phyloP scores from a whole-genome alignment of 2,888 invertebrate species.

The Saturnia pavonia region DNA sequence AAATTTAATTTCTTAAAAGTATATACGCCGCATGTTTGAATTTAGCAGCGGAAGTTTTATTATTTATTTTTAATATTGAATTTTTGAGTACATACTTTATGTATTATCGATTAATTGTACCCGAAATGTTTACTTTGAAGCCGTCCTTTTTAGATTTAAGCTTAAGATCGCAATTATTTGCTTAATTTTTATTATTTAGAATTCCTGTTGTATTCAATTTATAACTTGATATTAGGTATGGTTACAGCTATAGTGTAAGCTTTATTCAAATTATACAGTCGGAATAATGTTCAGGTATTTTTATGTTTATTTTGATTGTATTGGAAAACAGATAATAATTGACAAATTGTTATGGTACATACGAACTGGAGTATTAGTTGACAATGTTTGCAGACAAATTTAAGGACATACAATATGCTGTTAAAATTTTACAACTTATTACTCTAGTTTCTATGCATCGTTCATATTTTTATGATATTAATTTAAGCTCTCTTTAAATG shows the following conservation, averaged over 20 bases:
- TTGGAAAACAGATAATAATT: not conserved
- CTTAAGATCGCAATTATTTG: slow-evolving; percentile 29
- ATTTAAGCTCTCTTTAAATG: slow-evolving; percentile 33
- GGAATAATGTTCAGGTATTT: not conserved
- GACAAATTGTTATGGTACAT: not conserved
- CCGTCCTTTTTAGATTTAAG: slow-evolving; percentile 65
- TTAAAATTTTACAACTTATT: not conserved
- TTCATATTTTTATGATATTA: slow-evolving; percentile 27
- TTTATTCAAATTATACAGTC: not conserved
- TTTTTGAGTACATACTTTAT: slow-evolving; percentile 13
- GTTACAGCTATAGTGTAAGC: not conserved
- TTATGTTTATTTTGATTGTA: not conserved
- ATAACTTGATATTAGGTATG: not conserved
- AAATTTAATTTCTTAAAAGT: not conserved
- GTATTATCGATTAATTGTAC: slow-evolving; percentile 14
- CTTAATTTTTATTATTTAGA: slow-evolving; percentile 25
- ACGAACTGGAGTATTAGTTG: not conserved
- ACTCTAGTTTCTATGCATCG: not conserved
- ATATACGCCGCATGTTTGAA: not conserved
- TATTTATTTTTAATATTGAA: slow-evolving; percentile 11
- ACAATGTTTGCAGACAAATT: not conserved
- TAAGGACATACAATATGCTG: not conserved
- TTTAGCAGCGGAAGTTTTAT: slow-evolving; percentile 15
- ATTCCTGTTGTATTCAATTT: slow-evolving; percentile 21
- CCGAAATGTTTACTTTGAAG: slow-evolving; percentile 51